Evolutionary conservation across 2,888 invertebrate species (phyloP).

Genomic region (Watsonalla cultraria): DNA sequence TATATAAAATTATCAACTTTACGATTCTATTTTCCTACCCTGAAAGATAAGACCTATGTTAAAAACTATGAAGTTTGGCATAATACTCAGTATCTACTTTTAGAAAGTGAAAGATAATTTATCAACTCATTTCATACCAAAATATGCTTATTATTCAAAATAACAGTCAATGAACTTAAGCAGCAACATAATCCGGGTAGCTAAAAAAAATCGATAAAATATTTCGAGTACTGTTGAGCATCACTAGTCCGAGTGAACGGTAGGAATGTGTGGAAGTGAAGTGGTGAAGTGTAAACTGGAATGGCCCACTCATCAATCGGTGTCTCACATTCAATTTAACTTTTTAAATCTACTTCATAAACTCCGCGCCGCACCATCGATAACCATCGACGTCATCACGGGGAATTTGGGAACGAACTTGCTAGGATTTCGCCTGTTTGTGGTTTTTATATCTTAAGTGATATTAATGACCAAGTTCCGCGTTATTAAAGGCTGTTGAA

Average conservation of each 20-base stretch:
- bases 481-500: too few relatives aligned
- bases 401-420: constrained; percentile 12
- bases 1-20: too few relatives aligned
- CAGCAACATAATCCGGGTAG: background rate
- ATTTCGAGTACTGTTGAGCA: background rate
- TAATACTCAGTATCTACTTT: too few relatives aligned
- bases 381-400: constrained; percentile 5
- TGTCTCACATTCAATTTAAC: constrained; percentile 42
- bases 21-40: too few relatives aligned
- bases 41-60: too few relatives aligned
- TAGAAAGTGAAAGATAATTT: too few relatives aligned
- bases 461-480: too few relatives aligned
- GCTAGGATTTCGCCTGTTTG: background rate
- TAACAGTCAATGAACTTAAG: background rate
- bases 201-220: background rate
- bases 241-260: background rate
- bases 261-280: constrained; percentile 17
- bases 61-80: too few relatives aligned
- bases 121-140: too few relatives aligned
- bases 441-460: too few relatives aligned
- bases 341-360: constrained; percentile 34
- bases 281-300: constrained; percentile 17
- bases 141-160: too few relatives aligned
- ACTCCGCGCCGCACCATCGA: constrained; percentile 17
- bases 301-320: constrained; percentile 42